Evolutionary conservation across 37 sponge, comb jelly and placozoan species (phyloP), one percentile per base, ranked within the genome.

Genomic region (Beroe ovata): DNA sequence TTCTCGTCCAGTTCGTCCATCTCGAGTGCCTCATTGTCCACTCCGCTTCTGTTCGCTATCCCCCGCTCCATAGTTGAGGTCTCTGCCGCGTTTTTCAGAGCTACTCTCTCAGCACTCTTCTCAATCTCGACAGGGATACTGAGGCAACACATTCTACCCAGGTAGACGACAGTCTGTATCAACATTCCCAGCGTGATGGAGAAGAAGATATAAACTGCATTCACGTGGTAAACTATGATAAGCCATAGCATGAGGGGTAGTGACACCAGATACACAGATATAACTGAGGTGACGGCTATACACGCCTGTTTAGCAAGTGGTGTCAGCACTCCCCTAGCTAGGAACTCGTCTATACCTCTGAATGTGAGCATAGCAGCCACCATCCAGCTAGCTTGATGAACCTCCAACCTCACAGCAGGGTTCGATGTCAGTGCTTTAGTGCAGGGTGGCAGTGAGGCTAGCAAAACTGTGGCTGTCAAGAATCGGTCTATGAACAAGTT

Each of bases 341-440:
- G 69, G 1, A 66, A 32, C 69, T 66, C 69, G 36, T 66, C 69
- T 1, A 66, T 25, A 16, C 32, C 69, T 19, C 32, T 0, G 18
- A 66, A 8, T 34, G 69, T 30, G 1, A 66, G 36, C 69, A 66
- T 26, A 3, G 36, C 69, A 29, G 36, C 36, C 69, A 66, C 69
- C 18, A 33, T 30, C 30, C 16, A 8, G 18, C 69, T 33, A 37
- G 69, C 69, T 2, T 18, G 16, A 1, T 30, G 32, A 14, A 66
- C 30, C 16, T 66, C 69, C 32, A 3, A 29, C 30, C 25, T 14
- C 33, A 66, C 69, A 19, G 1, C 36, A 4, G 25, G 32, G 36
- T 32, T 32, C 34, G 29, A 18, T 26, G 69, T 32, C 36, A 66
- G 18, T 30, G 34, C 1, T 1, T 30, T 32, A 11, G 69, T 30